Conservation (phyloP, 2,797 vertebrate genomes). For the Acrossocheilus wenchowensis region DNA sequence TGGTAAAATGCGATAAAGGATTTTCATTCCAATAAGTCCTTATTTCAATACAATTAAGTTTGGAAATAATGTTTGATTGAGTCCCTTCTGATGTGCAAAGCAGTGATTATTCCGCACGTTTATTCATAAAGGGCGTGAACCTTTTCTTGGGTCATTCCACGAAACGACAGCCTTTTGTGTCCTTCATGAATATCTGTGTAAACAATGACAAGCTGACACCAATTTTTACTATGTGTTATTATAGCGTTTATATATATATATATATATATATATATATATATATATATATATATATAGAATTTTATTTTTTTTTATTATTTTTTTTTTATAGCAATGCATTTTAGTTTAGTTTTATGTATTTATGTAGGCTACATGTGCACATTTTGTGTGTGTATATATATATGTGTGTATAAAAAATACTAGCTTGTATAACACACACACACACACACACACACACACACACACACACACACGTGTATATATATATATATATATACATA, state of each 20-base stretch:
- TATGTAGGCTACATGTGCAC: background rate
- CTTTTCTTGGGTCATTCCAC: background rate
- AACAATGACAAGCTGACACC: background rate
- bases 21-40: background rate
- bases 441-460: too few species aligned
- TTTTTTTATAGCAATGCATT: too few species aligned
- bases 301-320: too few species aligned
- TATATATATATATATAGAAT: too few species aligned
- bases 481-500: too few species aligned
- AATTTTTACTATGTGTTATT: background rate
- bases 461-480: too few species aligned
- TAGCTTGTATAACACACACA: too few species aligned
- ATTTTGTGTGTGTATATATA: background rate
- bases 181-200: slow-evolving; percentile 3
- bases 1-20: background rate
- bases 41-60: background rate
- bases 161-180: background rate
- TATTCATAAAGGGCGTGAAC: slow-evolving; percentile 49
- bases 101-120: slow-evolving; percentile 1
- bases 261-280: too few species aligned
- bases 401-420: background rate
- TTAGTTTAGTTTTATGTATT: background rate
- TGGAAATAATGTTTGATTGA: background rate
- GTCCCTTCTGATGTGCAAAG: background rate
- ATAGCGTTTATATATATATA: background rate